Base-by-base conservation (phyloP, 1,140 invertebrate genomes). In the Apis mellifera region DNA sequence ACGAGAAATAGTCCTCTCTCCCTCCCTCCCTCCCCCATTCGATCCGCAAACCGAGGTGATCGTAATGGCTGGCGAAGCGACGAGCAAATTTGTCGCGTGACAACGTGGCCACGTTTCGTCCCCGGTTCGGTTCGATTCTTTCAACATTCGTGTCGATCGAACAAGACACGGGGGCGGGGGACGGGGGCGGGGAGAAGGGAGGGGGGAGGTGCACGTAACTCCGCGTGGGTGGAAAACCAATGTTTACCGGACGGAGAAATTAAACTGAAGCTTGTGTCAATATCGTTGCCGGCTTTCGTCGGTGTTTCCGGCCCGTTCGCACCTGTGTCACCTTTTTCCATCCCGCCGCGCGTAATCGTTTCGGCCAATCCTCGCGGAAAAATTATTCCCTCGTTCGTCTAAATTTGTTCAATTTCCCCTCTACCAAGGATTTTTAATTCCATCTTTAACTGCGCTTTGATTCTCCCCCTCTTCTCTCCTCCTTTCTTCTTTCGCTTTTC, bases 201-300 rank as follows among this genome's bases (percentile, higher is more conserved):
- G 21, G 12, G 15, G 17, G 54, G 54, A 52, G 42, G 11, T 23
- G 76, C 55, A 78, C 48, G 77, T 78, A 72, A 50, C 88, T 86
- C 81, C 66, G 79, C 64, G 82, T 78, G 80, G 77, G 84, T 92
- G 92, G 90, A 91, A 92, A 93, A 91, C 86, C 91, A 90, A 90
- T 93, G 91, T 93, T 92, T 92, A 90, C 89, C 90, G 78, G 90
- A 84, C 60, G 88, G 92, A 93, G 91, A 93, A 93, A 93, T 93
- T 93, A 93, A 93, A 93, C 91, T 89, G 92, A 90, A 91, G 92
- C 92, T 93, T 92, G 90, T 93, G 92, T 93, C 93, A 93, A 93
- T 93, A 93, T 90, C 91, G 86, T 84, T 85, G 90, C 91, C 92
- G 91, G 92, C 92, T 92, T 93, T 91, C 89, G 86, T 88, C 90